Evolutionary conservation across 2,113 vertebrate species (phyloP), one percentile per base, ranked within the genome.

Genomic region (Pomatorhinus ruficollis): DNA sequence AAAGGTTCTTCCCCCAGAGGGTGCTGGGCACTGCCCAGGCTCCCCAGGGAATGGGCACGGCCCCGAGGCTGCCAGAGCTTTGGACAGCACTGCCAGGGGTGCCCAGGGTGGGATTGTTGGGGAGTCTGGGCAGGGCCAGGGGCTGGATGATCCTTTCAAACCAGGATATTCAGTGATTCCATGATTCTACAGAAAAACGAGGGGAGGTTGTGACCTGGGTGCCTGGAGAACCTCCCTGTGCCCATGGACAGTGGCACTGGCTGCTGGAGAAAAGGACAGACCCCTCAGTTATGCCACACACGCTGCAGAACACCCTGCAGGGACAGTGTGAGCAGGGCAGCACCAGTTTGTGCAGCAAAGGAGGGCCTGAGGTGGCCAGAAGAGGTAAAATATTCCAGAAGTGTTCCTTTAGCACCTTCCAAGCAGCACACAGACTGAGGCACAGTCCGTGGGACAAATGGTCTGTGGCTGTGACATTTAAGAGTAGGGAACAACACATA

Each of bases 71-170:
- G 78, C 69, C 78, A 89, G 53, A 82, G 87, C 77, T 79, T 80
- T 64, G 75, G 65, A 0, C 35, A 47, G 31, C 11, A 0, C 44
- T 89, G 25, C 61, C 37, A 59, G 69, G 52, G 27, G 11, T 85
- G 83, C 1, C 1, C 60, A 59, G 59, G 52, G 2, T 42, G 52
- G 68, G 44, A 0, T 4, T 59, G 37, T 1, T 75, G 44, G 37
- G 45, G 45, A 5, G 5, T 15, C 33, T 45, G 68, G 1, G 49
- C 49, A 71, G 57, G 40, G 35, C 0, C 25, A 35, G 42, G 35
- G 0, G 10, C 2, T 31, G 2, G 2, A 0, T 60, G 23, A 9
- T 39, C 45, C n/a, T 11, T 16, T 8, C 47, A 15, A 5, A 24
- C 35, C 40, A 31, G 63, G 11, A 60, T 0, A 47, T n/a, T 21